phyloP scores from a whole-genome alignment of 2,113 vertebrate genomes.

The Phaethornis superciliosus region DNA sequence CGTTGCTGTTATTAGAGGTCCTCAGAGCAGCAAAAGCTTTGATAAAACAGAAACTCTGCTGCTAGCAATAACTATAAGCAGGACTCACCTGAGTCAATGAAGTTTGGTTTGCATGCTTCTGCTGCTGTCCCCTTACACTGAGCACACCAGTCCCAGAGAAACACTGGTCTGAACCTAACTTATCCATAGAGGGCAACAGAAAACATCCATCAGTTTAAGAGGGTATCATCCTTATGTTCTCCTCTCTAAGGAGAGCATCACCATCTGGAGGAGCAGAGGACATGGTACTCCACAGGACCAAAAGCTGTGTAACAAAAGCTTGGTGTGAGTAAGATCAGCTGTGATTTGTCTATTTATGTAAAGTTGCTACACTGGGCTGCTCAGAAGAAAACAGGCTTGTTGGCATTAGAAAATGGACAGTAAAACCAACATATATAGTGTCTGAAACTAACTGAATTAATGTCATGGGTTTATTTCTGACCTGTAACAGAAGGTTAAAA shows the following conservation, averaged over 20 bases:
- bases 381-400: constrained; percentile 30
- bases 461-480: constrained; percentile 29
- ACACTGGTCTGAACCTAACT: not conserved
- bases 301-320: not conserved
- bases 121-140: not conserved
- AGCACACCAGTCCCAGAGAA: not conserved
- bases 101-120: not conserved
- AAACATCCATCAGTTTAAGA: fast-evolving
- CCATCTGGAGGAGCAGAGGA: not conserved
- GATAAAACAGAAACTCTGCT: not conserved
- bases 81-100: fast-evolving
- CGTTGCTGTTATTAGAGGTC: not conserved
- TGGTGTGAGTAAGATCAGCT: not conserved
- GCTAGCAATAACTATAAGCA: not conserved
- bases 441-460: not conserved
- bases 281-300: not conserved
- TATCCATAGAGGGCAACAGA: not conserved
- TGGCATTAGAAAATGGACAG: constrained; percentile 40
- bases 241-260: not conserved
- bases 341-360: not conserved
- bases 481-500: constrained; percentile 47
- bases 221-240: not conserved
- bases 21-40: not conserved
- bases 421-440: constrained; percentile 2
- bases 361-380: not conserved